Evolutionary conservation across 1,140 invertebrate genomes (phyloP).

Genomic region (Hyles vespertilio): DNA sequence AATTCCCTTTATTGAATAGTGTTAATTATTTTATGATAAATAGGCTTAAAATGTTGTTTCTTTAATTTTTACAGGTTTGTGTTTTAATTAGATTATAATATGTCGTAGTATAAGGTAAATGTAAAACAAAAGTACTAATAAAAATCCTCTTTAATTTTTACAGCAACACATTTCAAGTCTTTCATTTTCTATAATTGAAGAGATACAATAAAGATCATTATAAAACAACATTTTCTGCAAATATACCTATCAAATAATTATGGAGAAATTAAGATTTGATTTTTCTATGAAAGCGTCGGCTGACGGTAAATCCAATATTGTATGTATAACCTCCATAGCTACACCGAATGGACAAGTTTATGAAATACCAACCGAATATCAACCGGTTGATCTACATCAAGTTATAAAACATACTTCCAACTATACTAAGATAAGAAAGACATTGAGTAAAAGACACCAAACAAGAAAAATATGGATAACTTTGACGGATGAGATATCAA

Average conservation of each 20-base stretch:
- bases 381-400: conserved; percentile 19
- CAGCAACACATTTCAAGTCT: too few species aligned
- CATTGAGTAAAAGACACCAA: conserved; percentile 26
- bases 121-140: too few species aligned
- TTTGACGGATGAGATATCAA: conserved; percentile 23
- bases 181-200: too few species aligned
- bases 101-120: too few species aligned
- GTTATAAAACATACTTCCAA: conserved; percentile 10
- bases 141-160: too few species aligned
- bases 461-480: conserved; percentile 26
- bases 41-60: too few species aligned
- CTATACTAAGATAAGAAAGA: conserved; percentile 20
- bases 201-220: not conserved
- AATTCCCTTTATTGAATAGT: not conserved
- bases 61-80: too few species aligned
- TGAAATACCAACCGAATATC: conserved; percentile 23
- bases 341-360: conserved; percentile 22
- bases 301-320: conserved; percentile 39
- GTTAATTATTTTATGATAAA: too few species aligned
- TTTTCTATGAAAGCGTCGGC: conserved; percentile 19
- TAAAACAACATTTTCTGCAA: conserved; percentile 29
- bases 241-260: conserved; percentile 12
- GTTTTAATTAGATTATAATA: too few species aligned
- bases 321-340: conserved; percentile 31
- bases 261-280: conserved; percentile 27